Conservation (phyloP, 2,797 vertebrate genomes). For the Hydrocynus forskahlii region DNA sequence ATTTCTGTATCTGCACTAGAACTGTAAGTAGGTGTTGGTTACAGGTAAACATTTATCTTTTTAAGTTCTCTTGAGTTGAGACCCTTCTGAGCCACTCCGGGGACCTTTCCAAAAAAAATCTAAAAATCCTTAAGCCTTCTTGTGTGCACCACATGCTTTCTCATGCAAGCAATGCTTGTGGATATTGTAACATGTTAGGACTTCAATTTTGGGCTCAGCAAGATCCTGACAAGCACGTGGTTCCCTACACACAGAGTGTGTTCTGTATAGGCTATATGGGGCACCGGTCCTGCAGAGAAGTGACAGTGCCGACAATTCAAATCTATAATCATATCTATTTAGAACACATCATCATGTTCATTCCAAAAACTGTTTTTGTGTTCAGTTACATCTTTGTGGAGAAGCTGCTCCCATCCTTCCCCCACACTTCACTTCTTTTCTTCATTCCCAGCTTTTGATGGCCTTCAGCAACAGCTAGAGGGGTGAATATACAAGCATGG, state of each 20-base stretch:
- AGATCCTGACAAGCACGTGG: neutral
- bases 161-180: neutral
- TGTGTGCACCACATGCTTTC: neutral
- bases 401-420: neutral
- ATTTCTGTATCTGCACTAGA: neutral
- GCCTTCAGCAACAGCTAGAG: neutral
- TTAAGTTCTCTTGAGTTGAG: neutral
- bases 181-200: neutral
- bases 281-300: neutral
- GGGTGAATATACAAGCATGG: neutral
- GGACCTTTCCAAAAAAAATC: too few species aligned
- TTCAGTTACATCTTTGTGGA: neutral
- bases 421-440: neutral
- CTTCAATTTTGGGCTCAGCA: neutral
- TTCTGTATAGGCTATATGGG: neutral
- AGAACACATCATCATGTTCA: neutral
- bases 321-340: slow-evolving; percentile 3
- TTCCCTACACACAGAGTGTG: neutral
- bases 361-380: neutral
- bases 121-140: neutral
- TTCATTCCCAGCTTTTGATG: neutral
- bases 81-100: neutral
- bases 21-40: neutral
- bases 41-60: neutral
- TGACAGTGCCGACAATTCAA: neutral